A percentile compares a stretch with the other conserved stretches of the same genome.
Conservation (phyloP, 1,140 invertebrate species). For the Hesperophylax magnus region DNA sequence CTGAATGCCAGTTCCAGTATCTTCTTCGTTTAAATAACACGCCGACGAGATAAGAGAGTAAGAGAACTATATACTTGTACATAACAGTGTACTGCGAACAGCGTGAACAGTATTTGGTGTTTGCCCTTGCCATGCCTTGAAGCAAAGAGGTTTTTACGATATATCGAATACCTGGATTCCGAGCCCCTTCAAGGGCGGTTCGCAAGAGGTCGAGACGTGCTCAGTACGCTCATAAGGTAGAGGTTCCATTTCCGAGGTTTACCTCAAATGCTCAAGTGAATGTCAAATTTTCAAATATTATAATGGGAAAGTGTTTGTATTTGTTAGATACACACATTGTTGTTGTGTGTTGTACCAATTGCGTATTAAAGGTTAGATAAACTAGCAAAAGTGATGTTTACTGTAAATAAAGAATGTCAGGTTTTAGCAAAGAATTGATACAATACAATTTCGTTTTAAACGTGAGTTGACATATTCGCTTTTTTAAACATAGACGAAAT, state of each 20-base stretch:
- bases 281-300: background rate
- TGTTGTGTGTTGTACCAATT: too few species aligned
- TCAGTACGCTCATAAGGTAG: background rate
- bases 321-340: too few species aligned
- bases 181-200: background rate
- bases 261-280: background rate
- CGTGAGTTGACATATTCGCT: too few species aligned
- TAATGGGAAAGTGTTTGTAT: too few species aligned
- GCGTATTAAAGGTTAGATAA: too few species aligned
- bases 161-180: slow-evolving; percentile 42
- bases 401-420: too few species aligned
- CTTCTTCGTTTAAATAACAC: slow-evolving; percentile 34
- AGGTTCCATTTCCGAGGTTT: background rate
- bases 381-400: too few species aligned
- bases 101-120: background rate
- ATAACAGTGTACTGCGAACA: too few species aligned
- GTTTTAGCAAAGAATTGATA: too few species aligned
- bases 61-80: too few species aligned
- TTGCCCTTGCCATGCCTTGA: background rate
- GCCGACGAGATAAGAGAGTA: background rate
- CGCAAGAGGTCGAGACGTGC: background rate
- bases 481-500: too few species aligned
- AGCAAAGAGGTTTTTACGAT: slow-evolving; percentile 37
- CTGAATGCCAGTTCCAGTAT: background rate
- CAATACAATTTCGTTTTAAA: too few species aligned